Conservation (phyloP, 2,888 invertebrate species). For the Apamea anceps region DNA sequence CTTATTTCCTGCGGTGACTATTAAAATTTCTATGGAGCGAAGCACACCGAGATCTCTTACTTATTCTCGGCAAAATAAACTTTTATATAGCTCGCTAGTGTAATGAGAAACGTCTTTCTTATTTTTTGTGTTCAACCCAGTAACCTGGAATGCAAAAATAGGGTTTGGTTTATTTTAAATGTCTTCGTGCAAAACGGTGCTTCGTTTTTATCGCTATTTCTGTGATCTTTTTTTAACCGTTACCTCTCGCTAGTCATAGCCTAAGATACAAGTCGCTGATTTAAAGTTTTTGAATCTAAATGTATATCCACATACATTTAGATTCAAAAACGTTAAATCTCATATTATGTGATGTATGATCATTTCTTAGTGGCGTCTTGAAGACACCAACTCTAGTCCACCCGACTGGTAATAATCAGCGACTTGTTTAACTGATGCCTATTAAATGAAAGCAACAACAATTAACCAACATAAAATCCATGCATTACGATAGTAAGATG, state of each 20-base stretch:
- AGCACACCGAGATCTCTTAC: conserved; percentile 24
- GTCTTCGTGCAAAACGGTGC: background rate
- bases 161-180: conserved; percentile 4
- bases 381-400: background rate
- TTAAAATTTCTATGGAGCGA: conserved; percentile 55
- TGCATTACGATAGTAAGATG: background rate
- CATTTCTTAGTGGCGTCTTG: background rate
- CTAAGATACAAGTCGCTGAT: too few relatives aligned
- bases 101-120: conserved; percentile 55
- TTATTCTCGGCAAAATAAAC: conserved; percentile 36
- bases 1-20: conserved; percentile 62
- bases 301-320: too few relatives aligned
- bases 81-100: conserved; percentile 37
- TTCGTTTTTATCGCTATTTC: conserved; percentile 5
- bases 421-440: background rate
- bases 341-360: background rate
- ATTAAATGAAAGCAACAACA: background rate
- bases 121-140: conserved; percentile 23
- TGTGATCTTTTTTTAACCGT: background rate
- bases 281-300: too few relatives aligned
- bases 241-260: background rate
- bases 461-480: background rate
- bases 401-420: too few relatives aligned
- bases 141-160: conserved; percentile 10
- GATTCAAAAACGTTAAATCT: background rate